Conservation (phyloP, 1,140 invertebrate genomes). For the Phthorimaea operculella region DNA sequence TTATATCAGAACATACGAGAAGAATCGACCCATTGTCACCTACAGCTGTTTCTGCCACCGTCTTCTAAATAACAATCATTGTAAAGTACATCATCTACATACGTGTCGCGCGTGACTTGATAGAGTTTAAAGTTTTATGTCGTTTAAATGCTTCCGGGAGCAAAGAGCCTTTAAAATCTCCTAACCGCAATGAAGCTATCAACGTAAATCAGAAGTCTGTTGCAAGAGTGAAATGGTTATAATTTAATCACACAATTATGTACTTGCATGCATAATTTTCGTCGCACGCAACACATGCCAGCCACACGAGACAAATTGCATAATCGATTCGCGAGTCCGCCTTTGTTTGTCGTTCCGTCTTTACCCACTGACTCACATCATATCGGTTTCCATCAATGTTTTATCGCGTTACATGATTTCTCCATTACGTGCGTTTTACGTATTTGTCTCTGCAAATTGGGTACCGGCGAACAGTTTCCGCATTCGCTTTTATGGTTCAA, state of each 20-base stretch:
- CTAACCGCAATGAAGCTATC: too few relatives aligned
- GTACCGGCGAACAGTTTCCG: conserved; percentile 23
- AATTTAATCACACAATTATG: too few relatives aligned
- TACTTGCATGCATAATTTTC: too few relatives aligned
- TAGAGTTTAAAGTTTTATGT: too few relatives aligned
- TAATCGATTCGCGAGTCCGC: conserved; percentile 11
- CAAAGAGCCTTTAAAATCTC: too few relatives aligned
- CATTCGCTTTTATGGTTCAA: conserved; percentile 47
- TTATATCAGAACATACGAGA: not conserved
- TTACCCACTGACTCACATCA: not conserved
- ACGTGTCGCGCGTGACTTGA: too few relatives aligned
- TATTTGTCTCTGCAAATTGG: conserved; percentile 21
- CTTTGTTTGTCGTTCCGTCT: conserved; percentile 10
- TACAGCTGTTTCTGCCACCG: conserved; percentile 35
- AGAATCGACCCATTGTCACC: conserved; percentile 43
- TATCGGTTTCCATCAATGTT: not conserved
- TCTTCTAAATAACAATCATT: conserved; percentile 53
- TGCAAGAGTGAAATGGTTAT: too few relatives aligned
- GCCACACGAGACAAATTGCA: conserved; percentile 15
- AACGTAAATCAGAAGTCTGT: too few relatives aligned
- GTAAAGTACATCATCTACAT: conserved; percentile 44
- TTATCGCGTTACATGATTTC: not conserved
- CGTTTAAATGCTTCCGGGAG: too few relatives aligned
- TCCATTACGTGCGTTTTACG: conserved; percentile 11
- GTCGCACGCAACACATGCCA: conserved; percentile 8